These are phyloP conservation scores for Pentalonia nigronervosa DNA, from an alignment of 1,140 invertebrate genomes.

Conservation along the genomic window DNA sequence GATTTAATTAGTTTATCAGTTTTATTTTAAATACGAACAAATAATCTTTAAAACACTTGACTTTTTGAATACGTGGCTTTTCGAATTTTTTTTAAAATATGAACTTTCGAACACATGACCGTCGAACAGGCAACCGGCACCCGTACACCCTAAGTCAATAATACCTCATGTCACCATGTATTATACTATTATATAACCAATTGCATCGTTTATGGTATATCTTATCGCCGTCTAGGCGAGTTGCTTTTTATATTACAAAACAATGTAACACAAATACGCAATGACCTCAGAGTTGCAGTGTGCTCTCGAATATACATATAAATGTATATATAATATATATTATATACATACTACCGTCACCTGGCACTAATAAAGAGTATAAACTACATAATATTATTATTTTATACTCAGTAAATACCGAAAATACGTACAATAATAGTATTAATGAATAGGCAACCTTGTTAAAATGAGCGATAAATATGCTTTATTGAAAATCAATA, in stretches of 20 bases:
- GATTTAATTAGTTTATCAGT: no score
- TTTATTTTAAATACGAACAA: no score
- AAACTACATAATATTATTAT: not conserved
- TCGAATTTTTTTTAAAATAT: no score
- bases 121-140: no score
- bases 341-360: not conserved
- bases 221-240: not conserved
- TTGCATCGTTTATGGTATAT: not conserved
- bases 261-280: not conserved
- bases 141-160: not conserved
- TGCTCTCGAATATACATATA: not conserved
- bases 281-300: not conserved
- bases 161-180: not conserved
- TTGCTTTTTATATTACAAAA: not conserved
- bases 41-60: no score
- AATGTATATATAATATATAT: not conserved
- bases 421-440: not conserved
- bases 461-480: not conserved
- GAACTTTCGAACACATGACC: no score
- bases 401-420: not conserved
- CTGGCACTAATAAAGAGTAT: not conserved
- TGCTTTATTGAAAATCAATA: not conserved
- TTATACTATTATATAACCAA: not conserved
- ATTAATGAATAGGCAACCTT: not conserved
- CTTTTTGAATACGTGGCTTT: no score